These are phyloP conservation scores for Sogatella furcifera DNA, from an alignment of 1,140 invertebrate genomes.

Conservation along the genomic window DNA sequence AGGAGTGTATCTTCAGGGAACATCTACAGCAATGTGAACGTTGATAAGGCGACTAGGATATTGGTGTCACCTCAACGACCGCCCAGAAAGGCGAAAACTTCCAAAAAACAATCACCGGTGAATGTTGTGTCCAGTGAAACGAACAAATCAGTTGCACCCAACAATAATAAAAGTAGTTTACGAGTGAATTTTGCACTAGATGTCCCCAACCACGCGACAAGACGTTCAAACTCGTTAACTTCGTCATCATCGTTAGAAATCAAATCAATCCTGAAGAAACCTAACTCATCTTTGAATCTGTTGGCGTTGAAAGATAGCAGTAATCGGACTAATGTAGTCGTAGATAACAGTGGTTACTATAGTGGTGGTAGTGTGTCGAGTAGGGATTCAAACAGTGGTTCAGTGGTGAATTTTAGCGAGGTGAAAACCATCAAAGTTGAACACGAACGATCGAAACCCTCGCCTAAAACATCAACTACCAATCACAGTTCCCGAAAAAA, in stretches of 20 bases:
- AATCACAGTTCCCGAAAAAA: conserved; percentile 23
- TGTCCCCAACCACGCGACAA: conserved; percentile 17
- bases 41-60: too few species aligned
- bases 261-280: conserved; percentile 61
- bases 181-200: conserved; percentile 11
- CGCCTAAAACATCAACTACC: too few species aligned
- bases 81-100: conserved; percentile 24
- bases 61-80: conserved; percentile 28
- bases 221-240: conserved; percentile 19
- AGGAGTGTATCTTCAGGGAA: too few species aligned
- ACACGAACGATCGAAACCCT: neutral
- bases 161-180: too few species aligned
- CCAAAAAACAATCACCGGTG: conserved; percentile 11
- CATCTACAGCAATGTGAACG: too few species aligned
- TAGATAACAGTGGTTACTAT: too few species aligned
- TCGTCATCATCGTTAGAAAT: conserved; percentile 18
- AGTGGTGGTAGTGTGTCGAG: conserved; percentile 8
- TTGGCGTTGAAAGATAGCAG: neutral
- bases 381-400: neutral
- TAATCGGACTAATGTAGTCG: too few species aligned
- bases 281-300: conserved; percentile 23
- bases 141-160: too few species aligned
- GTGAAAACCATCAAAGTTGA: neutral
- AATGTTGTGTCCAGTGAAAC: neutral
- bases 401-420: too few species aligned